Evolutionary conservation across 1,140 invertebrate species (phyloP).

Genomic region (Drosophila micromelanica): DNA sequence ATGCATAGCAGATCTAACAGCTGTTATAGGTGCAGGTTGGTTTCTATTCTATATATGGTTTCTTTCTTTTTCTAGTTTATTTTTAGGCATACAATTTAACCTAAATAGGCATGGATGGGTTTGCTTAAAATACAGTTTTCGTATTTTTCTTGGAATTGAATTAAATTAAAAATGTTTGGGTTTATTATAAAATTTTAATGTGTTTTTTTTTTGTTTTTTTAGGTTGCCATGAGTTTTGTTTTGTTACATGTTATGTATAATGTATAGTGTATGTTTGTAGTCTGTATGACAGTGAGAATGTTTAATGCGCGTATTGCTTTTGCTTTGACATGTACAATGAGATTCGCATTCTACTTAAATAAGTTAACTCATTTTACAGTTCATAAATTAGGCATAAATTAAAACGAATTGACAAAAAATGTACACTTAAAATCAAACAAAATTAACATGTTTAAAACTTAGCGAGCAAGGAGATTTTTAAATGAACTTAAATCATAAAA

Average conservation of each 20-base stretch:
- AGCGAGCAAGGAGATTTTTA: slow-evolving; percentile 51
- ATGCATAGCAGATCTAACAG: slow-evolving; percentile 70
- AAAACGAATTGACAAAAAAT: slow-evolving; percentile 72
- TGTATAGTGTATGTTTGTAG: slow-evolving; percentile 40
- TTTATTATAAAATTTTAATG: slow-evolving; percentile 77
- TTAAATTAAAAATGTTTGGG: slow-evolving; percentile 69
- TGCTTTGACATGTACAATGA: slow-evolving; percentile 59
- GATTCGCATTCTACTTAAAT: slow-evolving; percentile 72
- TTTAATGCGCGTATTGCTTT: slow-evolving; percentile 53
- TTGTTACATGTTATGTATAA: slow-evolving; percentile 54
- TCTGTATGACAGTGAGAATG: slow-evolving; percentile 33
- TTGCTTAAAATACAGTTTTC: slow-evolving; percentile 49
- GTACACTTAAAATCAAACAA: slow-evolving; percentile 73
- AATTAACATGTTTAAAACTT: slow-evolving; percentile 51
- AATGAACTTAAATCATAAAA: slow-evolving; percentile 65
- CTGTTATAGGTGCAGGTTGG: slow-evolving; percentile 63
- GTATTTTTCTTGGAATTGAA: slow-evolving; percentile 36
- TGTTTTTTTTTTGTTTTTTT: slow-evolving; percentile 42
- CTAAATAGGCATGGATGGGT: slow-evolving; percentile 53
- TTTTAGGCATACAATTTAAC: slow-evolving; percentile 53
- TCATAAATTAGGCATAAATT: slow-evolving; percentile 59
- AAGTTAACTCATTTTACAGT: slow-evolving; percentile 52
- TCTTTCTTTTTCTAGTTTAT: slow-evolving; percentile 49
- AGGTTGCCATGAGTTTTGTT: slow-evolving; percentile 63
- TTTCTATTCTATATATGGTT: slow-evolving; percentile 30